Base-by-base conservation (phyloP, 2,113 vertebrate species). In the Anarhynchus alexandrinus region DNA sequence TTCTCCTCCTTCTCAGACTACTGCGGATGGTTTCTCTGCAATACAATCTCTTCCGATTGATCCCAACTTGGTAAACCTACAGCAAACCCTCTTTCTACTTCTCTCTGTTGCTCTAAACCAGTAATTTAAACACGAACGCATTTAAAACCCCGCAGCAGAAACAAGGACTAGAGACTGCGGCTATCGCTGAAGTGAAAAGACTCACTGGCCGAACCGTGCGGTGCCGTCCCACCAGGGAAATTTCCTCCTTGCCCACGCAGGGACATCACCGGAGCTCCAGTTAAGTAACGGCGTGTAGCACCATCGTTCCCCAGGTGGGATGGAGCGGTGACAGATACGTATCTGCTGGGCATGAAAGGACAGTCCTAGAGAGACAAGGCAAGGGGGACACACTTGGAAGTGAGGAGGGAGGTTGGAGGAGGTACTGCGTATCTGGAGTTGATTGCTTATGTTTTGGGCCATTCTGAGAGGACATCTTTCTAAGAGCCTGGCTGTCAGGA, bases 361-460 rank as follows among this genome's bases (percentile, higher is more conserved):
- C 34, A 52, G 12, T 14, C 82, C 51, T 17, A 51, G 58, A 29
- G 49, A 11, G 64, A 29, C 43, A 25, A 4, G 0, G 67, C 2
- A 19, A 84, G 59, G 34, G 45, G 38, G 67, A 32, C 29, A 42
- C 1, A 2, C 22, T 1, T 25, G 52, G 82, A 43, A 73, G 64
- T 0, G 2, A 59, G 29, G 38, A 88, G 45, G 47, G 36, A 85
- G 38, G 23, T 21, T 29, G 80, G 43, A 83, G 66, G 61, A 58
- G 57, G 65, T 25, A 13, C 0, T 12, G 19, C 9, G 0, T 1
- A 32, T 5, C 29, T 43, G 19, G 47, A 80, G 9, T 1, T 5
- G 12, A 12, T 3, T n/a, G 51, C n/a, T 76, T 11, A 12, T 7
- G 29, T 29, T 72, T 32, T 18, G 65, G 70, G 45, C 27, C 36